Percentiles rank a stretch among this genome's conserved stretches.
phyloP scores from a whole-genome alignment of 2,113 vertebrate genomes.

The Halichoeres trimaculatus region DNA sequence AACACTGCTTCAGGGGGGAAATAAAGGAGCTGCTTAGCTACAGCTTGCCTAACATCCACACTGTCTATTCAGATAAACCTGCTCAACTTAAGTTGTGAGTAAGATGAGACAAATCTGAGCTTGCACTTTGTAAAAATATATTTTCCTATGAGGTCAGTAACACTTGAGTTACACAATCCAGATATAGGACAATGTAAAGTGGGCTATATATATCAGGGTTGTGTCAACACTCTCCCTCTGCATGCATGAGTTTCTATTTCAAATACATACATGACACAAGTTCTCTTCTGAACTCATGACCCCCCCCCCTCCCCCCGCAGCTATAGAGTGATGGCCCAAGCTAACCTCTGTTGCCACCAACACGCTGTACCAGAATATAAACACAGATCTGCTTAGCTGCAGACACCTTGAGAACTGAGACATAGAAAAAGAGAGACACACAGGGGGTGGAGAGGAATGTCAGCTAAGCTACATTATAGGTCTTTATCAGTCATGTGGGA shows the following conservation, averaged over 20 bases:
- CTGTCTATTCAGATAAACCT: slow-evolving; percentile 12
- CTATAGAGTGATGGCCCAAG: slow-evolving; percentile 11
- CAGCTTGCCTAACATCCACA: slow-evolving; percentile 24
- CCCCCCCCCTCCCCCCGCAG: slow-evolving; percentile 26
- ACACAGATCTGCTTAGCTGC: slow-evolving; percentile 50
- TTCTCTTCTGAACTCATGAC: slow-evolving; percentile 42
- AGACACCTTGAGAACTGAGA: slow-evolving; percentile 24
- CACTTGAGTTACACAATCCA: neutral
- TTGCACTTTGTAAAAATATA: neutral
- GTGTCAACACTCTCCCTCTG: slow-evolving; percentile 38
- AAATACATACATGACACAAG: slow-evolving; percentile 42
- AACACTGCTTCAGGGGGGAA: slow-evolving; percentile 14
- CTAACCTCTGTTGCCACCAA: slow-evolving; percentile 56
- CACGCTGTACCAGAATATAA: slow-evolving; percentile 59
- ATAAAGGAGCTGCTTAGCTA: slow-evolving; percentile 11
- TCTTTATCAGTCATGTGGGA: slow-evolving; percentile 30
- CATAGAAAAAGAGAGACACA: slow-evolving; percentile 12
- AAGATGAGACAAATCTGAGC: neutral
- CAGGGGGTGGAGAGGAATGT: slow-evolving; percentile 44
- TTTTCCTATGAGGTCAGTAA: neutral
- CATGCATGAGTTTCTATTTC: slow-evolving; percentile 45
- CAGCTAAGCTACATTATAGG: slow-evolving; percentile 41
- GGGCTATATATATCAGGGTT: neutral
- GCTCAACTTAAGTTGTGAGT: neutral
- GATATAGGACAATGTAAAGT: slow-evolving; percentile 6